Conservation (phyloP, 2,797 vertebrate species). For the Corythornis leucogaster region DNA sequence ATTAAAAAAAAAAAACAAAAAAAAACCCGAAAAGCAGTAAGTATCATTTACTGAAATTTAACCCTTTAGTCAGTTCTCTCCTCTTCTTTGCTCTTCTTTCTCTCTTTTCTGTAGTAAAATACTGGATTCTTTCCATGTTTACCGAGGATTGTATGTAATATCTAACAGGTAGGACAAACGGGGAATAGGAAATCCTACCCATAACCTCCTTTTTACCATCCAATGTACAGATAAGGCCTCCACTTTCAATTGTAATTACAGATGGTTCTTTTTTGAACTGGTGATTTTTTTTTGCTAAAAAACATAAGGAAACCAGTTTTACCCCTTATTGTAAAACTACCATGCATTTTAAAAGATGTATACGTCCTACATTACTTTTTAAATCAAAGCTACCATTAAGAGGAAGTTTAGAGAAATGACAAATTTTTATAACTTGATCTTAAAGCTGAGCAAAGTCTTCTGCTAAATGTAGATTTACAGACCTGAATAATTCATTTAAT, state of each 20-base stretch:
- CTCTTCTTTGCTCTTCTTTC: background rate
- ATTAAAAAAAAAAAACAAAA: background rate
- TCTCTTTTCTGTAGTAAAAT: background rate
- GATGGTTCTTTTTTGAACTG: background rate
- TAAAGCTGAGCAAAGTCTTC: constrained; percentile 44
- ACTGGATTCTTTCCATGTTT: background rate
- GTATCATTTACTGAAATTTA: background rate
- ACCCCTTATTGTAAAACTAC: background rate
- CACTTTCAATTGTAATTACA: background rate
- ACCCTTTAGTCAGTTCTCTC: background rate
- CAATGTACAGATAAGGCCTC: background rate
- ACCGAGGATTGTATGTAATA: background rate
- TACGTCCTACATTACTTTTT: background rate
- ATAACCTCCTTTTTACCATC: background rate
- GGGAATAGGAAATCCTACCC: background rate
- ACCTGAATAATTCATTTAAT: constrained; percentile 72
- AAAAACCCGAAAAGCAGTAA: background rate
- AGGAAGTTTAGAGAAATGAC: constrained; percentile 36
- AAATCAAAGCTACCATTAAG: constrained; percentile 5
- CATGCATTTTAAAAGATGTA: background rate
- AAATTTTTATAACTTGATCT: constrained; percentile 42
- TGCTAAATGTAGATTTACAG: constrained; percentile 62
- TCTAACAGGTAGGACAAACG: background rate
- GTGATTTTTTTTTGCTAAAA: background rate
- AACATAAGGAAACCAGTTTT: background rate